phyloP scores from a whole-genome alignment of 1,140 invertebrate species.

The Doryteuthis pealeii region DNA sequence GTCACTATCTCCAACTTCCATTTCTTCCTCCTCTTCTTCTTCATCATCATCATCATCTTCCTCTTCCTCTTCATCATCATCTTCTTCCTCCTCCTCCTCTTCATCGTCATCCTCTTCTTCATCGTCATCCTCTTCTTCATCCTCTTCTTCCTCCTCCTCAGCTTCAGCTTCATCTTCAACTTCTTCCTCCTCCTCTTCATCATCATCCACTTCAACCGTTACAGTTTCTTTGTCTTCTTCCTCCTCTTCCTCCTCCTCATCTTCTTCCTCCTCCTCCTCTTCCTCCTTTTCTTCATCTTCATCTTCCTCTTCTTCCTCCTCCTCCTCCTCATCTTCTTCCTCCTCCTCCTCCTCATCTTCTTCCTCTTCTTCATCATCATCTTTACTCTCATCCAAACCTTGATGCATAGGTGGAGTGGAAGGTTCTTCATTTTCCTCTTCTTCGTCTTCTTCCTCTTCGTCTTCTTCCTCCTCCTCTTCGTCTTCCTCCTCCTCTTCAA shows the following conservation, averaged over 20 bases:
- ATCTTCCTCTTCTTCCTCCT: background rate
- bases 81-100: constrained; percentile 25
- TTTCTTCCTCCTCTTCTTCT: background rate
- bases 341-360: background rate
- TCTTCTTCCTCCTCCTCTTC: background rate
- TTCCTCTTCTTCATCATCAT: background rate
- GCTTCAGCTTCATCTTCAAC: background rate
- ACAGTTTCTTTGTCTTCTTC: background rate
- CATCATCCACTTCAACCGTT: constrained; percentile 8
- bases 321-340: background rate
- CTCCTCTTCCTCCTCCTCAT: background rate
- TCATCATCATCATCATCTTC: constrained; percentile 8
- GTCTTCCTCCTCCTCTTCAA: background rate
- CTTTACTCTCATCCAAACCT: background rate
- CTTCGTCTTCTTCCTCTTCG: background rate
- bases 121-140: background rate
- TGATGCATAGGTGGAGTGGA: background rate
- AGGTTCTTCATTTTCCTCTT: background rate
- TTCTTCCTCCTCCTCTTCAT: constrained; percentile 19
- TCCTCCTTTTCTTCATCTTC: background rate
- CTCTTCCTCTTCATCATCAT: constrained; percentile 18
- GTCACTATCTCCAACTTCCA: background rate
- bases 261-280: background rate
- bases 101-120: constrained; percentile 25
- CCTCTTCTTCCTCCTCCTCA: background rate